These are phyloP conservation scores for Acanthiza pusilla DNA, from an alignment of 2,797 vertebrate genomes.

Conservation along the genomic window DNA sequence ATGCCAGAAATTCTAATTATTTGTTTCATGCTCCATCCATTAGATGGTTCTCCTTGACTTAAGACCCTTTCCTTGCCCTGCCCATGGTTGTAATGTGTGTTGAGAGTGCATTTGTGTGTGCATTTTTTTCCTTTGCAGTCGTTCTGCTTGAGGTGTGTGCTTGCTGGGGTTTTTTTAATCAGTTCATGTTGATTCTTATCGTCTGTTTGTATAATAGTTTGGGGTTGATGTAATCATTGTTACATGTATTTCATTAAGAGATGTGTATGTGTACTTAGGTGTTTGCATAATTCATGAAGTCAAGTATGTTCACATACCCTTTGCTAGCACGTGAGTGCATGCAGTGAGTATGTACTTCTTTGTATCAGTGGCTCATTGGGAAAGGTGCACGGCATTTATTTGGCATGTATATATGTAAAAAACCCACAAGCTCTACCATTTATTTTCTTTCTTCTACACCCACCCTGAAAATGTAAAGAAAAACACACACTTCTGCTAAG, in stretches of 20 bases:
- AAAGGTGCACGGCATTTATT: conserved; percentile 28
- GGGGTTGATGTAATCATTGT: conserved; percentile 54
- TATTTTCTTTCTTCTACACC: conserved; percentile 61
- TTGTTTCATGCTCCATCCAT: neutral
- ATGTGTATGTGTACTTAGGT: conserved; percentile 6
- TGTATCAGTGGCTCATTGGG: neutral
- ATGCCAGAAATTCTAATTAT: neutral
- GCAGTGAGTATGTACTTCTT: neutral
- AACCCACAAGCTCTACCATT: conserved; percentile 42
- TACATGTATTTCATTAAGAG: conserved; percentile 56
- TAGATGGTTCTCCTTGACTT: neutral
- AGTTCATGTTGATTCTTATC: conserved; percentile 56
- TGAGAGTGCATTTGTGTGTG: neutral
- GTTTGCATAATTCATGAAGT: conserved; percentile 65
- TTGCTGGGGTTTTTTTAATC: conserved; percentile 30
- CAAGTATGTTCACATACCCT: conserved; percentile 40
- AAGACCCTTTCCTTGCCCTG: neutral
- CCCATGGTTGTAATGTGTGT: rapidly evolving
- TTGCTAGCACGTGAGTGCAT: neutral
- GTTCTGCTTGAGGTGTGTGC: conserved; percentile 22
- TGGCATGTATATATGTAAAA: conserved; percentile 21
- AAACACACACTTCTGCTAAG: conserved; percentile 53
- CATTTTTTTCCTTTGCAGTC: neutral
- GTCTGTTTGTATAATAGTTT: conserved; percentile 52
- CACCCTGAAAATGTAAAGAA: conserved; percentile 65